Percentiles rank a stretch among this genome's conserved stretches.
Evolutionary conservation across 2,888 invertebrate species (phyloP).

Genomic region (Neoitamus cyanurus): DNA sequence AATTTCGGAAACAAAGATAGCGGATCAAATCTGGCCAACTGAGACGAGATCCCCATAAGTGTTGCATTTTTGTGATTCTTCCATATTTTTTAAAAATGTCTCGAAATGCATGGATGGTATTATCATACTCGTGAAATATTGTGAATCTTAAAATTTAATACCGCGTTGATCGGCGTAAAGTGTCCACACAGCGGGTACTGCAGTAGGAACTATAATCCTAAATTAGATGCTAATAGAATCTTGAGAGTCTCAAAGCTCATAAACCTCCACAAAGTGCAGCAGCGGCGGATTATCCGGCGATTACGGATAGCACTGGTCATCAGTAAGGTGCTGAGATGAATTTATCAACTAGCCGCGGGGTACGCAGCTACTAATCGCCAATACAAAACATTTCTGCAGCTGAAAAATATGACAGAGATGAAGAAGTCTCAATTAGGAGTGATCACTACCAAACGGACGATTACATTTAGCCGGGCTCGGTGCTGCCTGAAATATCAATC

Average conservation of each 20-base stretch:
- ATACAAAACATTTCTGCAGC: not conserved
- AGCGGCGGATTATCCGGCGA: not conserved
- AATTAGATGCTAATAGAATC: not conserved
- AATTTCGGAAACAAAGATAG: too few relatives aligned
- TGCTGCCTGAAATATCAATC: slow-evolving; percentile 25
- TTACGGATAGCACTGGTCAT: not conserved
- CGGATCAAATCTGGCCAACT: too few relatives aligned
- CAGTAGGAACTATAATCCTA: not conserved
- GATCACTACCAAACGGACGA: slow-evolving; percentile 29
- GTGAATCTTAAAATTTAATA: not conserved
- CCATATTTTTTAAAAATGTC: too few relatives aligned
- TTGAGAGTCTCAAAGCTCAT: not conserved
- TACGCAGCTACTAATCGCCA: slow-evolving; percentile 9
- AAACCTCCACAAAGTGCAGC: not conserved
- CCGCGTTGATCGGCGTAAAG: not conserved
- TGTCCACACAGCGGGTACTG: not conserved
- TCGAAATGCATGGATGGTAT: too few relatives aligned
- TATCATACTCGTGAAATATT: too few relatives aligned
- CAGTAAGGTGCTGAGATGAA: not conserved
- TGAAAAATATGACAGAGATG: slow-evolving; percentile 13
- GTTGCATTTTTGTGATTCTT: too few relatives aligned
- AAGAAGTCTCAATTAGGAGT: slow-evolving; percentile 31
- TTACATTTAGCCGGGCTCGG: not conserved
- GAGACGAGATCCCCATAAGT: too few relatives aligned
- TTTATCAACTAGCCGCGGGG: not conserved